phyloP scores from a whole-genome alignment of 2,888 invertebrate species.

The Erynnis tages region DNA sequence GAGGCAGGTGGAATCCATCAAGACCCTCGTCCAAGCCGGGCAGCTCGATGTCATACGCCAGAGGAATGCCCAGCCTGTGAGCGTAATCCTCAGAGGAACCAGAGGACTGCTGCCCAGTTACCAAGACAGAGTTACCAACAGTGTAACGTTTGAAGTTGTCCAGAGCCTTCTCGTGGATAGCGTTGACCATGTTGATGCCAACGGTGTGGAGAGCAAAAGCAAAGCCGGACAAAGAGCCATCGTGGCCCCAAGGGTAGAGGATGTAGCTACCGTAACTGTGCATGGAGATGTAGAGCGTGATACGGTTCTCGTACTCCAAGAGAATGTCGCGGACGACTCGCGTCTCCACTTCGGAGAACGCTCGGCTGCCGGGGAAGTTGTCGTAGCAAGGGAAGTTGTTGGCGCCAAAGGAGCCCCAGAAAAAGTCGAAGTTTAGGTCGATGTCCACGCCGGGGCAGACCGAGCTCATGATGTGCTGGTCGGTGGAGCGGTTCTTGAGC shows the following conservation, averaged over 20 bases:
- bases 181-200: slow-evolving; percentile 60
- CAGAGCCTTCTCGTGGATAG: slow-evolving; percentile 54
- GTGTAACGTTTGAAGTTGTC: slow-evolving; percentile 61
- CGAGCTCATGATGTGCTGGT: slow-evolving; percentile 42
- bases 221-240: slow-evolving; percentile 70
- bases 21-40: slow-evolving; percentile 64
- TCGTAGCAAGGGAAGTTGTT: slow-evolving; percentile 80
- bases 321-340: slow-evolving; percentile 81
- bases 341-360: slow-evolving; percentile 87
- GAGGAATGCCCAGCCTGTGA: slow-evolving; percentile 75
- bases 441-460: slow-evolving; percentile 87
- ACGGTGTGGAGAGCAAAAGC: slow-evolving; percentile 65
- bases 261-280: slow-evolving; percentile 88
- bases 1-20: slow-evolving; percentile 80
- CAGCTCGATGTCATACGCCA: slow-evolving; percentile 84
- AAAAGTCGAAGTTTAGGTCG: slow-evolving; percentile 88
- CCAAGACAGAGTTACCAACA: slow-evolving; percentile 75
- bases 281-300: slow-evolving; percentile 85
- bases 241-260: slow-evolving; percentile 86
- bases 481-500: slow-evolving; percentile 84
- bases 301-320: slow-evolving; percentile 61
- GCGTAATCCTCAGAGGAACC: slow-evolving; percentile 87
- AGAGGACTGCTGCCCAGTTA: slow-evolving; percentile 76
- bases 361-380: slow-evolving; percentile 81
- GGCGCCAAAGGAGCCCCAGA: slow-evolving; percentile 84